phyloP scores from a whole-genome alignment of 1,140 invertebrate species.

The Neoseiulus cucumeris region DNA sequence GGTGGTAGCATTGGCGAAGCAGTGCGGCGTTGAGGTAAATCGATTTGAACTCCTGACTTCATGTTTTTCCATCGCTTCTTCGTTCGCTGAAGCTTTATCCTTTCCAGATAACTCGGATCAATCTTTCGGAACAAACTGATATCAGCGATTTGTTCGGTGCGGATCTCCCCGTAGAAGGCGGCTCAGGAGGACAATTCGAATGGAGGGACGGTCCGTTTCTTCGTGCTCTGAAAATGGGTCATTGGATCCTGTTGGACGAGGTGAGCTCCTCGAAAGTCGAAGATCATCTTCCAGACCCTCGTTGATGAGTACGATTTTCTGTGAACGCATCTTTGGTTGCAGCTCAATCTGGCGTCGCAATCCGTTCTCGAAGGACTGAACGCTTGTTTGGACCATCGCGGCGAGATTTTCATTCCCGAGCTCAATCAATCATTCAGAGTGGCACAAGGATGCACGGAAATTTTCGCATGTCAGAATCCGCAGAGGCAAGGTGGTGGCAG shows the following conservation, averaged over 20 bases:
- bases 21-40: slow-evolving; percentile 41
- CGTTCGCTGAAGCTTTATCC: neutral
- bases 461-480: slow-evolving; percentile 98
- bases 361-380: slow-evolving; percentile 94
- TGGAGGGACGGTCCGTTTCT: slow-evolving; percentile 93
- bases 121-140: slow-evolving; percentile 97
- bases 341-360: slow-evolving; percentile 89
- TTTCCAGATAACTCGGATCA: slow-evolving; percentile 55
- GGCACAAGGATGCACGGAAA: slow-evolving; percentile 39
- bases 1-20: slow-evolving; percentile 69
- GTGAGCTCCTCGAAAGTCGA: slow-evolving; percentile 23
- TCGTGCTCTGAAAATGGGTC: slow-evolving; percentile 65
- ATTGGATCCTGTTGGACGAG: slow-evolving; percentile 97
- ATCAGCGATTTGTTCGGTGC: slow-evolving; percentile 93
- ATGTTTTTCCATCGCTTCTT: neutral
- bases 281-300: no score
- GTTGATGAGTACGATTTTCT: no score
- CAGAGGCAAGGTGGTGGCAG: slow-evolving; percentile 82
- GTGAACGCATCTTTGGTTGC: slow-evolving; percentile 18
- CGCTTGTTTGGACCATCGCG: slow-evolving; percentile 91
- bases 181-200: slow-evolving; percentile 57
- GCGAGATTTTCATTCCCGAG: slow-evolving; percentile 88
- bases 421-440: slow-evolving; percentile 65
- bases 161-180: slow-evolving; percentile 82
- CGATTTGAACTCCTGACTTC: neutral